Base-by-base conservation (phyloP, 2,888 invertebrate genomes). In the Trachelus stipa region DNA sequence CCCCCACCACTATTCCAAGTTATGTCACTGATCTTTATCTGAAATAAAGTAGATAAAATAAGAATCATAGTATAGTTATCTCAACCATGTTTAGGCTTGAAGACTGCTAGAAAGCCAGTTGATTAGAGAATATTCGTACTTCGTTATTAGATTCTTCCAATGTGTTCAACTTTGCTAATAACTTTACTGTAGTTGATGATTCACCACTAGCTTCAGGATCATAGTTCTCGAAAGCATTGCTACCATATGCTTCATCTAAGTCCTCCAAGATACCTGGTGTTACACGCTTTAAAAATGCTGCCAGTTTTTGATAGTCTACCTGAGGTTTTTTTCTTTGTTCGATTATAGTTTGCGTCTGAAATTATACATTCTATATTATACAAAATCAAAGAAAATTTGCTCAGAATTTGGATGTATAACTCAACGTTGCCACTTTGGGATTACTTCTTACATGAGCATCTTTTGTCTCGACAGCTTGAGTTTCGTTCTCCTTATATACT, bases 1-100 rank as follows among this genome's bases (percentile, higher is more conserved):
- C 91, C 90, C 40, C 91, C 91, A 34, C 86, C 88, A 11, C 85
- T 87, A 77, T 90, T 91, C 91, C 91, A 91, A 71, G 87, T 87
- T 35, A 88, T 74, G 34, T 86, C 87, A 75, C 89, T 91, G 76
- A 91, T 83, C 86, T 91, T 91, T n/a, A 81, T 86, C 91, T 91
- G 73, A 11, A 85, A 83, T 77, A 69, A 71, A 74, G n/a, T 74
- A 68, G 6, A 77, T 68, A 23, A 9, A 9, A 15, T 73, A 68
- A 73, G 12, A 40, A 34, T 68, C 1, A 34, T 71, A 40, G 33
- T 76, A 74, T 23, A 56, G 23, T 56, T 15, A 56, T 23, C 6
- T 15, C 2, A 15, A 56, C 23, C 0, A 71, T 71, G 31, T 31
- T 71, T 33, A 71, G 31, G 33, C 12, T 71, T 71, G 31, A 31